Percentiles rank a stretch among this genome's conserved stretches.
Conservation (phyloP, 2,888 invertebrate species). For the Sthenelais limicola region DNA sequence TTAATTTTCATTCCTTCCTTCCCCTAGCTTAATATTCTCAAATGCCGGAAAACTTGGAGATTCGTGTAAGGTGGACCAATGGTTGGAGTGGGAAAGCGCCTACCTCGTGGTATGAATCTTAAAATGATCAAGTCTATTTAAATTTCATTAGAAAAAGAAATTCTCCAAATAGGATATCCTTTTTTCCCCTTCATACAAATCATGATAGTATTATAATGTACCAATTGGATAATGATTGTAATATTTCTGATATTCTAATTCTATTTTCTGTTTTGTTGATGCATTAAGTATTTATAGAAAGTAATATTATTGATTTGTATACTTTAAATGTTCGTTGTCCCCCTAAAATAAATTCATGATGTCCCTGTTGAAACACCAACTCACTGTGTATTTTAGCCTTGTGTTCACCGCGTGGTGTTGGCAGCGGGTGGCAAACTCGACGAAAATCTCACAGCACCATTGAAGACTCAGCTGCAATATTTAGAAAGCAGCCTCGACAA, state of each 20-base stretch:
- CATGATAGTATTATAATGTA: too few species aligned
- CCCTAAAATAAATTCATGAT: too few species aligned
- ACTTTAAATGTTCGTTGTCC: too few species aligned
- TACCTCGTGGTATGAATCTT: conserved; percentile 57
- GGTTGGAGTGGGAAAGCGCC: conserved; percentile 67
- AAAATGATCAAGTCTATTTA: too few species aligned
- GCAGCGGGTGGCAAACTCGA: neutral
- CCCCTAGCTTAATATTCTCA: conserved; percentile 23
- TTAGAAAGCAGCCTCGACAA: neutral
- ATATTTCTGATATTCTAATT: too few species aligned
- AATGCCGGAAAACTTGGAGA: conserved; percentile 2
- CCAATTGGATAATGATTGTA: too few species aligned
- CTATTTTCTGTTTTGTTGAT: too few species aligned
- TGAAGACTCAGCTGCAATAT: neutral
- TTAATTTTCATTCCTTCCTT: neutral
- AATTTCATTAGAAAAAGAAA: too few species aligned
- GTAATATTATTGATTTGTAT: too few species aligned
- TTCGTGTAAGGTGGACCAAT: conserved; percentile 55
- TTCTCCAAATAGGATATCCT: too few species aligned
- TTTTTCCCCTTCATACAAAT: too few species aligned
- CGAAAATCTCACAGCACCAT: neutral
- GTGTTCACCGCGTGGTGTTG: neutral
- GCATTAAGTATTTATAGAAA: too few species aligned
- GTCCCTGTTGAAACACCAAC: neutral
- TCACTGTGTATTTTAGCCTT: neutral